These are phyloP conservation scores for Hirtodrosophila histrioides DNA, from an alignment of 2,888 invertebrate species.

Conservation along the genomic window DNA sequence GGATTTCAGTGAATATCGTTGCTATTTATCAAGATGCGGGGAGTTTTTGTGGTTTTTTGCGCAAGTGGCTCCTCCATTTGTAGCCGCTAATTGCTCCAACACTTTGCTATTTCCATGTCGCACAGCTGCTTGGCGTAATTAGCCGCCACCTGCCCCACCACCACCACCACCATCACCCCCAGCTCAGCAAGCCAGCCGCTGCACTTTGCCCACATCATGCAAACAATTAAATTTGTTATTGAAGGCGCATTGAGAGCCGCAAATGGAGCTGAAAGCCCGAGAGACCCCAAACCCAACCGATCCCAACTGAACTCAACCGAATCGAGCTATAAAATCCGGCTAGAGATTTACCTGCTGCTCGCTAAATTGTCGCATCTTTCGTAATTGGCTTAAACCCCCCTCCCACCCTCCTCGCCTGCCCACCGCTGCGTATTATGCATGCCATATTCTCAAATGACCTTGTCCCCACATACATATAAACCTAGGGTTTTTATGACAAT, in stretches of 20 bases:
- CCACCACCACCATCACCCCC: not conserved
- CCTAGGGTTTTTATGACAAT: constrained; percentile 30
- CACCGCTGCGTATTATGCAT: constrained; percentile 30
- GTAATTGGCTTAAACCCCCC: constrained; percentile 33
- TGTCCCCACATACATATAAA: constrained; percentile 14
- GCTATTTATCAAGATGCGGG: no score
- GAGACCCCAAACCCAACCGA: constrained; percentile 13
- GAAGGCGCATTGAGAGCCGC: constrained; percentile 59
- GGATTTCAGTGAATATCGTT: no score
- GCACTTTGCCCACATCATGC: constrained; percentile 65
- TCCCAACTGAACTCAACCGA: constrained; percentile 5
- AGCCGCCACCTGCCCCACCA: not conserved
- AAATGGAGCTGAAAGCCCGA: not conserved
- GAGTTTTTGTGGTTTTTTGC: constrained; percentile 1
- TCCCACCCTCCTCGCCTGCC: not conserved
- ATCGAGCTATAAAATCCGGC: constrained; percentile 15
- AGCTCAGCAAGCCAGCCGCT: constrained; percentile 21
- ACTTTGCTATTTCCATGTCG: constrained; percentile 40
- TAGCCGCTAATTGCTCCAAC: constrained; percentile 44
- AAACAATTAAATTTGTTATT: constrained; percentile 76
- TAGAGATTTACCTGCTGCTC: constrained; percentile 42
- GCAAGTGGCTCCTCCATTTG: constrained; percentile 11
- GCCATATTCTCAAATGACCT: constrained; percentile 44
- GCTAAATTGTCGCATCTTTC: constrained; percentile 50
- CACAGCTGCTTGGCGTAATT: constrained; percentile 52